Evolutionary conservation across 2,888 invertebrate species (phyloP).

Genomic region (Panorpa germanica): DNA sequence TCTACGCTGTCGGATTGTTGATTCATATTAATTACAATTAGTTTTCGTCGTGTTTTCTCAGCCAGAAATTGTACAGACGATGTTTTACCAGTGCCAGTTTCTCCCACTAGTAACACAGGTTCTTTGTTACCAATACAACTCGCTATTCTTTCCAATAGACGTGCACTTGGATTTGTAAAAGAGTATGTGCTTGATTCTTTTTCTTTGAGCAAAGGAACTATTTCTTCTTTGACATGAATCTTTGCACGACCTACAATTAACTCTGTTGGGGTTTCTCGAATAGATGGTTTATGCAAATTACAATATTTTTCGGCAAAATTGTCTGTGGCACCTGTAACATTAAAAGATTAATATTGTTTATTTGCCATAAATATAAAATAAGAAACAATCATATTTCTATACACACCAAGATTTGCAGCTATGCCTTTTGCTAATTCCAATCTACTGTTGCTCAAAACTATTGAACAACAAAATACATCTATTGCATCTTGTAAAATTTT

Average conservation of each 20-base stretch:
- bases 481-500: constrained; percentile 74
- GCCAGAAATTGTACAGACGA: constrained; percentile 86
- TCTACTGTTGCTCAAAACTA: constrained; percentile 42
- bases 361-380: constrained; percentile 66
- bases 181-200: constrained; percentile 41
- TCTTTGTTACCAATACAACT: constrained; percentile 68
- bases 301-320: constrained; percentile 5
- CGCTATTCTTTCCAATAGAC: constrained; percentile 73
- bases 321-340: too few species aligned
- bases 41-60: constrained; percentile 58
- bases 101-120: constrained; percentile 87
- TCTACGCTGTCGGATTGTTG: constrained; percentile 97
- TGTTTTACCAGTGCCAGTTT: constrained; percentile 98
- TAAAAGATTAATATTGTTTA: too few species aligned
- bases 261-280: neutral
- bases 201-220: constrained; percentile 23
- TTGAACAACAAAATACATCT: constrained; percentile 76
- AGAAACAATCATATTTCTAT: constrained; percentile 58
- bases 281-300: neutral
- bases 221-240: constrained; percentile 20
- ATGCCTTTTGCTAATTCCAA: constrained; percentile 51
- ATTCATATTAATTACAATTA: constrained; percentile 95
- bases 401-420: constrained; percentile 61
- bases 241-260: constrained; percentile 9
- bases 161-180: constrained; percentile 62